phyloP scores from a whole-genome alignment of 1,140 invertebrate genomes.

The Drosophila ohnishii region DNA sequence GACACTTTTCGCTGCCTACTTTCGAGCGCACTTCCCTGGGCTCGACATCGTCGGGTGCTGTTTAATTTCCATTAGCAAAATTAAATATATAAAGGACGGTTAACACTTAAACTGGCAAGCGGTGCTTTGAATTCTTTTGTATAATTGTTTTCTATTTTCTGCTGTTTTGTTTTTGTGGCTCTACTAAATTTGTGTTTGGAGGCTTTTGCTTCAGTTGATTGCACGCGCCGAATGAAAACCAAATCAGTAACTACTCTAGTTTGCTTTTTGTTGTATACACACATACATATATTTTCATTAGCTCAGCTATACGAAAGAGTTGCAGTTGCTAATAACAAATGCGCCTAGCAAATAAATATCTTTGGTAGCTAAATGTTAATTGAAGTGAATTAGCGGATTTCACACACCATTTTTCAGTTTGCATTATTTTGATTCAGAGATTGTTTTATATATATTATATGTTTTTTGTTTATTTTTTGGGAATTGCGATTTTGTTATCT shows the following conservation, averaged over 20 bases:
- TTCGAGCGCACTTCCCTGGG: constrained; percentile 12
- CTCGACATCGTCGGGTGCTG: constrained; percentile 32
- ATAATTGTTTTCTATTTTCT: constrained; percentile 11
- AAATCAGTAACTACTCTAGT: constrained; percentile 71
- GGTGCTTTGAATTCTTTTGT: constrained; percentile 36
- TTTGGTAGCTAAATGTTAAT: constrained; percentile 18
- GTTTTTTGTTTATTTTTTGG: constrained; percentile 1
- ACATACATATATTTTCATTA: constrained; percentile 4
- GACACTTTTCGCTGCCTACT: constrained; percentile 36
- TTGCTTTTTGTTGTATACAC: constrained; percentile 27
- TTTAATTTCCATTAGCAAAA: constrained; percentile 73
- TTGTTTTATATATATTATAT: constrained; percentile 21
- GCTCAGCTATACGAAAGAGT: constrained; percentile 48
- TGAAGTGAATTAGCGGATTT: constrained; percentile 34
- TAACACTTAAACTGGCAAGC: constrained; percentile 49
- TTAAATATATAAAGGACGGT: constrained; percentile 64
- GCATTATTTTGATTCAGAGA: constrained; percentile 40
- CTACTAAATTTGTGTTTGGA: constrained; percentile 52
- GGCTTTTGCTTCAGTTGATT: constrained; percentile 58
- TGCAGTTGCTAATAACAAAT: constrained; percentile 36
- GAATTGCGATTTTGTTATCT: constrained; percentile 52
- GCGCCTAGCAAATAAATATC: constrained; percentile 25
- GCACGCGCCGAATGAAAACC: constrained; percentile 82
- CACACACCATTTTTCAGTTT: constrained; percentile 70
- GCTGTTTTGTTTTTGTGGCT: constrained; percentile 16